These are phyloP conservation scores for Staurois parvus DNA, from an alignment of 2,797 vertebrate genomes.

Conservation along the genomic window DNA sequence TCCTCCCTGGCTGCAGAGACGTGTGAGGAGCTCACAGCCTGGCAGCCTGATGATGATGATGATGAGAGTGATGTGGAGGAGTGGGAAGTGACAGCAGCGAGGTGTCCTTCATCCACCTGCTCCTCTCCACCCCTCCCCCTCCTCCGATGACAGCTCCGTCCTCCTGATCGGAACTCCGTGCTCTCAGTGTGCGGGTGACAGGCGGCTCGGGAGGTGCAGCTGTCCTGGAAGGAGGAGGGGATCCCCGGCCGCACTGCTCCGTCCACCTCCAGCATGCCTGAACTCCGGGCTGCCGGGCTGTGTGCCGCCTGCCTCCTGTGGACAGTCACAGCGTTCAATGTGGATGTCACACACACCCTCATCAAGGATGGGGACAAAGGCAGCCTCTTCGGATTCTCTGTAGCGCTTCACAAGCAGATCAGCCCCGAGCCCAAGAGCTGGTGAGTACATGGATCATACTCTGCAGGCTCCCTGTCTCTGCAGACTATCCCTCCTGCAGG, in stretches of 20 bases:
- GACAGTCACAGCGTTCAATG: slow-evolving; percentile 79
- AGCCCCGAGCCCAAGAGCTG: slow-evolving; percentile 85
- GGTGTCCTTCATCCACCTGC: slow-evolving; percentile 55
- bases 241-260: neutral
- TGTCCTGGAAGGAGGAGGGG: slow-evolving; percentile 12
- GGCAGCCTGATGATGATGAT: neutral
- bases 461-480: too few relatives aligned
- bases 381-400: slow-evolving; percentile 91
- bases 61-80: too few relatives aligned
- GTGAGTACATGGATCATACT: slow-evolving; percentile 78
- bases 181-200: slow-evolving; percentile 41
- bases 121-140: neutral
- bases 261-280: slow-evolving; percentile 63
- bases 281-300: slow-evolving; percentile 47
- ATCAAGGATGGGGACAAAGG: slow-evolving; percentile 85
- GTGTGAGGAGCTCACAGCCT: slow-evolving; percentile 25
- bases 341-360: slow-evolving; percentile 85
- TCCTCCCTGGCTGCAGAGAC: too few relatives aligned
- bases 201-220: slow-evolving; percentile 20
- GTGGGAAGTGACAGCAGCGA: slow-evolving; percentile 1
- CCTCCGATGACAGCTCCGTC: slow-evolving; percentile 44
- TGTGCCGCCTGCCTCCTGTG: slow-evolving; percentile 66
- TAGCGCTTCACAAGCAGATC: slow-evolving; percentile 90
- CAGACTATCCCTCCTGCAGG: too few relatives aligned
- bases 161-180: slow-evolving; percentile 42